Conservation (phyloP, 2,888 invertebrate genomes). For the Argyresthia albistria region DNA sequence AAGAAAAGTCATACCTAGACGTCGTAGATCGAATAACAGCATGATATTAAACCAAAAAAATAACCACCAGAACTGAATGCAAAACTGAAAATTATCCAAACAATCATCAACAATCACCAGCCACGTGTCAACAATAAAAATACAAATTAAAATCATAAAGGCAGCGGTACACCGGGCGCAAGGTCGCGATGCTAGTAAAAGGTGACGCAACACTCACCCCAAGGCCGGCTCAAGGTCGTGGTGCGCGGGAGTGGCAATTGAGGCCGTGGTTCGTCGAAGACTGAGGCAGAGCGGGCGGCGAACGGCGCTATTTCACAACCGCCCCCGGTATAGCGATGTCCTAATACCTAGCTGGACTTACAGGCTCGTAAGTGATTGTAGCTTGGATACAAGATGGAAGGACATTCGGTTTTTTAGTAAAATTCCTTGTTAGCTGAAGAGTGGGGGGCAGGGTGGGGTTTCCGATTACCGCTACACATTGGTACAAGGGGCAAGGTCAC, state of each 20-base stretch:
- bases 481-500: no score
- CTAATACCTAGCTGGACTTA: slow-evolving; percentile 22
- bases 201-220: slow-evolving; percentile 49
- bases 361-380: neutral
- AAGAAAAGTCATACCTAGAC: no score
- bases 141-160: neutral
- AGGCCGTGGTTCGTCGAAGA: slow-evolving; percentile 44
- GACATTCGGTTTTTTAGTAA: neutral
- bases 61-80: no score
- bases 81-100: neutral
- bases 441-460: no score
- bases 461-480: no score
- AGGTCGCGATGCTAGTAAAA: slow-evolving; percentile 24
- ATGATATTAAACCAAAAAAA: no score
- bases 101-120: neutral
- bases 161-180: neutral
- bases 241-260: slow-evolving; percentile 42
- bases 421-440: no score
- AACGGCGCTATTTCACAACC: slow-evolving; percentile 45
- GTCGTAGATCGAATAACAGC: no score
- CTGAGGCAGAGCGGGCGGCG: slow-evolving; percentile 39
- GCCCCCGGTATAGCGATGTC: slow-evolving; percentile 34
- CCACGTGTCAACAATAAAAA: neutral
- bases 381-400: neutral
- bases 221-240: slow-evolving; percentile 44